Evolutionary conservation across 1,140 invertebrate genomes (phyloP), one percentile per base, ranked within the genome.

Genomic region (Pachyrhynchus sulphureomaculatus): DNA sequence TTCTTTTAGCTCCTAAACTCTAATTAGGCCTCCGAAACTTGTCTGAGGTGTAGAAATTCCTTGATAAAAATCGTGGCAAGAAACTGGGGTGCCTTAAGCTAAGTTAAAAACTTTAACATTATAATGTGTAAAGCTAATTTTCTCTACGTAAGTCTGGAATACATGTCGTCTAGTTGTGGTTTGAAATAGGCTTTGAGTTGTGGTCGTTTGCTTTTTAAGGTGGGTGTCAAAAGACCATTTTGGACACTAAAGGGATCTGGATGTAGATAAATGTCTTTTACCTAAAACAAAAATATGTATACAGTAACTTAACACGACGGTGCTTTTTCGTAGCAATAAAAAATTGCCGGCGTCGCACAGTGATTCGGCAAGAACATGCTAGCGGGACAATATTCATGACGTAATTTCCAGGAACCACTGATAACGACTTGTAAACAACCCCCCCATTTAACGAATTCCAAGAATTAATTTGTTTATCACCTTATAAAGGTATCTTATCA

Each of bases 191-290:
- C 90, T 75, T 89, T 91, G 53, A 96, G 83, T 76, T 95, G 89
- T 39, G 91, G 90, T 76, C 95, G 82, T 81, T 97, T 98, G 58
- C 91, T 88, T 80, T 99, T 99, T 74, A 99, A 82, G 36, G 96
- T 98, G 32, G 97, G 96, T 32, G 97, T 99, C 21, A 99, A 80
- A 13, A 99, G 84, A 58, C 92, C 94, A 79, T 99, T 99, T 80
- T 98, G 95, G 49, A 98, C 88, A 33, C 94, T 94, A 80, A 99
- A 99, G 42, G 89, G 88, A 78, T 97, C 92, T 4, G 92, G 88
- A 79, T 94, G 91, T 20, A 99, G 78, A 77, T 95, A 92, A 64
- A 98, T 90, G 76, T 96, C 94, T 80, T 96, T 96, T 0, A 95
- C 90, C 95, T 97, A 75, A 82, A 71, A 69, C 9, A 49, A 23